phyloP scores from a whole-genome alignment of 2,888 invertebrate genomes.

The Eurytoma adleriae region DNA sequence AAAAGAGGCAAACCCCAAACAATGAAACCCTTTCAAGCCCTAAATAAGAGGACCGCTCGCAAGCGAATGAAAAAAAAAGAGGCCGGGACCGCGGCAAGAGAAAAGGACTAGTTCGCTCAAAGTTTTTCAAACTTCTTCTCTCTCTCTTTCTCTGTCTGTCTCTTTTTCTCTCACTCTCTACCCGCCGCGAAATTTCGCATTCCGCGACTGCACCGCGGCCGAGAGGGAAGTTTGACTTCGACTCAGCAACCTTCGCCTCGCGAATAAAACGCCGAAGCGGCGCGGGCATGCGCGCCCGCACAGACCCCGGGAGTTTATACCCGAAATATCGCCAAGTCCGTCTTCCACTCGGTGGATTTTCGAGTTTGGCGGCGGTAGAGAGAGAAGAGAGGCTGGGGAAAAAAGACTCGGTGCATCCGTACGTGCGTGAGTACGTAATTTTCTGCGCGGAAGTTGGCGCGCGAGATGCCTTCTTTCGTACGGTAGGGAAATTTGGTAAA shows the following conservation, averaged over 20 bases:
- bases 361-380: no score
- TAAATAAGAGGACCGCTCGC: constrained; percentile 29
- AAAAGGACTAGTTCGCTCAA: constrained; percentile 19
- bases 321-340: no score
- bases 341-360: no score
- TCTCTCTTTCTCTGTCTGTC: not conserved
- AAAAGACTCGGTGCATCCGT: no score
- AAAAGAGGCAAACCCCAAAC: constrained; percentile 4
- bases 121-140: not conserved
- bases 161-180: not conserved
- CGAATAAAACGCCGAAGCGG: constrained; percentile 28
- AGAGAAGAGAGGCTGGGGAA: no score
- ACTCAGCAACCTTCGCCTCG: not conserved
- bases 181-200: constrained; percentile 63
- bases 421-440: no score
- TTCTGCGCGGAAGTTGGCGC: no score
- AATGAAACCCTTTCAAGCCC: constrained; percentile 36
- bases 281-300: no score
- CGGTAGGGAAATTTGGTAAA: no score
- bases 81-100: not conserved
- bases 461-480: no score
- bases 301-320: no score
- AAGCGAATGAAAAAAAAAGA: constrained; percentile 5
- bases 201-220: constrained; percentile 57
- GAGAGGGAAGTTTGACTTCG: constrained; percentile 53